Percentiles rank a stretch among this genome's conserved stretches.
Conservation (phyloP, 2,888 invertebrate species). For the Leucoma salicis region DNA sequence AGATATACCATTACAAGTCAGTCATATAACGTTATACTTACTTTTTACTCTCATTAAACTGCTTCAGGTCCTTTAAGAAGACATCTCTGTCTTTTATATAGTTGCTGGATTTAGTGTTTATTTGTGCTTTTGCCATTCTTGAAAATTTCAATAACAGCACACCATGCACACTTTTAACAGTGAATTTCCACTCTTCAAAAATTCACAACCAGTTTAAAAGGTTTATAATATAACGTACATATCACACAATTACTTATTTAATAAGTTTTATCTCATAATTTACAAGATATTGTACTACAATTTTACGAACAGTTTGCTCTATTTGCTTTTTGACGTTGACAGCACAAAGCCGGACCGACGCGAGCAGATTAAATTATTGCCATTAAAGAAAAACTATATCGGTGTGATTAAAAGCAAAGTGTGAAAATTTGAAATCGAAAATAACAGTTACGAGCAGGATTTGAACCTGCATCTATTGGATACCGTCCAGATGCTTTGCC, state of each 20-base stretch:
- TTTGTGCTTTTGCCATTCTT: constrained; percentile 76
- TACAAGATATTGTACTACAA: constrained; percentile 20
- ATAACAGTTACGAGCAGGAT: no score
- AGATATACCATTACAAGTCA: no score
- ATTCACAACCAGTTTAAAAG: not conserved
- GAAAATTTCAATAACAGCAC: constrained; percentile 14
- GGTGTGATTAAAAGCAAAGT: no score
- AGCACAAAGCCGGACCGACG: constrained; percentile 25
- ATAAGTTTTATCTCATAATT: constrained; percentile 20
- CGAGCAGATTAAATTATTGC: constrained; percentile 7
- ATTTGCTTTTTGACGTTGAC: constrained; percentile 31
- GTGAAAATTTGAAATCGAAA: no score
- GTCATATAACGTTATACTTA: constrained; percentile 74
- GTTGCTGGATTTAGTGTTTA: constrained; percentile 83
- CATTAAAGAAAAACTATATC: no score
- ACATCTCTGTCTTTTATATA: constrained; percentile 90
- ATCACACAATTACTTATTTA: constrained; percentile 21
- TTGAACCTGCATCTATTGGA: no score
- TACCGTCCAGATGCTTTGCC: no score
- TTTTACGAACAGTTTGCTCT: constrained; percentile 16
- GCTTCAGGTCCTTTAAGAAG: constrained; percentile 92
- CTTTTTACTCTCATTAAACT: constrained; percentile 96
- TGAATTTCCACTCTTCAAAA: not conserved
- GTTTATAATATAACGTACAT: constrained; percentile 3
- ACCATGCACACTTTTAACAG: constrained; percentile 8